Evolutionary conservation across 1,140 invertebrate species (phyloP).

Genomic region (Drosophila athabasca): DNA sequence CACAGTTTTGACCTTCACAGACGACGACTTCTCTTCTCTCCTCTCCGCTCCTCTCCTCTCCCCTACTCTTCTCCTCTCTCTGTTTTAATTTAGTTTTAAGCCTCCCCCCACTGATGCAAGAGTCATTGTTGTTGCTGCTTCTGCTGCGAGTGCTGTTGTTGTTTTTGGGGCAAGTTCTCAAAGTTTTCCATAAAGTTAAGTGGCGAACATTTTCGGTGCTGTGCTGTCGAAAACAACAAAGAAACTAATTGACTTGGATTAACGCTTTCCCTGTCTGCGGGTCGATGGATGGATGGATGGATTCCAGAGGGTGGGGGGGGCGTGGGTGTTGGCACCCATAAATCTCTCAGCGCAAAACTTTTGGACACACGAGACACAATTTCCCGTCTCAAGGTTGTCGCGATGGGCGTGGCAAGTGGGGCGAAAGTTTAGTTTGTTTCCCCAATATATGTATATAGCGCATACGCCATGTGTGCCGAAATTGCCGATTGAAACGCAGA

Average conservation of each 20-base stretch:
- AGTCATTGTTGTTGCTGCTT: slow-evolving; percentile 46
- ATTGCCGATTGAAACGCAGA: slow-evolving; percentile 10
- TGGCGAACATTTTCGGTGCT: slow-evolving; percentile 57
- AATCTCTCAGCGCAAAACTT: slow-evolving; percentile 57
- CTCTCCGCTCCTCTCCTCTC: slow-evolving; percentile 4
- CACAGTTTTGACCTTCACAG: slow-evolving; percentile 53
- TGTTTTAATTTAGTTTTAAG: slow-evolving; percentile 58
- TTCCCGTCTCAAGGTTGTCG: slow-evolving; percentile 59
- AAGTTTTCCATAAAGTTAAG: slow-evolving; percentile 78
- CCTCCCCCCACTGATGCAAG: slow-evolving; percentile 31
- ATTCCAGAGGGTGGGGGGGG: not conserved
- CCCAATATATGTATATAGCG: slow-evolving; percentile 17
- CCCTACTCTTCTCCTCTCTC: not conserved
- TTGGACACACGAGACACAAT: slow-evolving; percentile 44
- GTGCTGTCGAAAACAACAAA: slow-evolving; percentile 70
- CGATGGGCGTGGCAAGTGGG: slow-evolving; percentile 9
- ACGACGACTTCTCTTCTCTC: too few relatives aligned
- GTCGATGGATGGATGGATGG: not conserved
- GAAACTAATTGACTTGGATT: slow-evolving; percentile 81
- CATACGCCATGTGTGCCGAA: slow-evolving; percentile 35
- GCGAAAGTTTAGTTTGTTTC: slow-evolving; percentile 10
- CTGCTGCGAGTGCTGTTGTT: slow-evolving; percentile 20
- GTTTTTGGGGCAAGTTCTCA: slow-evolving; percentile 56
- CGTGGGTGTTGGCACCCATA: slow-evolving; percentile 38
- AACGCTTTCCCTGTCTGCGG: slow-evolving; percentile 46